Base-by-base conservation (phyloP, 2,888 invertebrate species). In the Xestia rhomboidea region DNA sequence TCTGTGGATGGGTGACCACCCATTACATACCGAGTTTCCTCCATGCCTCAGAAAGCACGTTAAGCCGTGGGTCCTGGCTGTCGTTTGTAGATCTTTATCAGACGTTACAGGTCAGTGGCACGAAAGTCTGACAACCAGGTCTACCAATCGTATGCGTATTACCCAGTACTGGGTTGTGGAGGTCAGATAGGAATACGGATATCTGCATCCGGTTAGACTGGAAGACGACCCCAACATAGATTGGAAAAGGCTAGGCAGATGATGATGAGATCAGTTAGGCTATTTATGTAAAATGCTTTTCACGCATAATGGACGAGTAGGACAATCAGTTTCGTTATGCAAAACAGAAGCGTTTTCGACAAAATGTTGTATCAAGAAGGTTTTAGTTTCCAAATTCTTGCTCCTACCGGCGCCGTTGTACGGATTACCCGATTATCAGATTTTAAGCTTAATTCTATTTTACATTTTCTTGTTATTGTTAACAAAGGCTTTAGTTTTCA, bases 371-470 rank as follows among this genome's bases (percentile, higher is more conserved):
- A 69, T 46, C 68, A 38, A 66, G 68, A 79, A 63, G 69, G 73
- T 84, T 79, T 67, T 71, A 68, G 60, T 72, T 73, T 49, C 51
- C 21, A 49, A 79, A 79, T 79, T 73, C 62, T 51, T 57, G 41
- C n/a, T 44, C 38, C 57, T 54, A 34, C 64, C 54, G n/a, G 21
- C 49, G 51, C 38, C 46, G 27, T 70, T 80, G 21, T 68, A 54
- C 15, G 66, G 34, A 85, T 76, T 81, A 67, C 21, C 24, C n/a
- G 74, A 84, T 71, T 81, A 84, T 62, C 75, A 72, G 75, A 73
- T 71, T 27, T 44, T 44, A 66, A 68, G 27, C 63, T 49, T 46
- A 69, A 68, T 60, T 73, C 71, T 57, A 64, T 77, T 77, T 86
- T 46, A 70, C 69, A 83, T 76, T 77, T 82, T 81, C 63, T 73